Base-by-base conservation (phyloP, 2,797 vertebrate species). In the Danio tinwini region DNA sequence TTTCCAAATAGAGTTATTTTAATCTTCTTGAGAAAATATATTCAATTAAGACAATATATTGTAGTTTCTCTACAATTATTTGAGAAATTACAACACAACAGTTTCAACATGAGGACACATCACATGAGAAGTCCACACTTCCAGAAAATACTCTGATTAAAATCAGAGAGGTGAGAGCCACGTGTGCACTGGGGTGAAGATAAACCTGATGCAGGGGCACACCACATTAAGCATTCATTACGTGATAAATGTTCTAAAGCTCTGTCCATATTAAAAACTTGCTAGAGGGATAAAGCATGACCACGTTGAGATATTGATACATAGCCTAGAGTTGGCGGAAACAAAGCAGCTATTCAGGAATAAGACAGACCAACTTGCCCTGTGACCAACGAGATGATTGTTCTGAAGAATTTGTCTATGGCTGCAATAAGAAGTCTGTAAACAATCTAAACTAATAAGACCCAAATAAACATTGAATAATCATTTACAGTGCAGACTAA, bases 271-370 rank as follows among this genome's bases (percentile, higher is more conserved):
- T 11, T n/a, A 70, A 61, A 52, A 3, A 21, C 53, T 62, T 21
- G n/a, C 56, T 70, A 47, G 65, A 78, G 53, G 55, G 55, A 70
- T 61, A 61, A 52, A 40, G 44, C 56, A 70, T 61, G 65, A 61
- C 64, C 53, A 68, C 49, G 12, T 49, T 16, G 44, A 56, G 52
- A 76, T 56, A 68, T 19, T 19, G 6, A 17, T 13, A 4, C 58
- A n/a, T 69, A 45, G 71, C 44, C 17, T 17, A 59, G 45, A 61
- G 55, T 50, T 42, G 13, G 21, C 39, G n/a, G 7, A 70, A 61
- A 78, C 76, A 78, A 71, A 29, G 67, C 29, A 62, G 62, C 67
- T 78, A 62, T 71, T 78, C 67, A 70, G 9, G 16, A 69, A 44
- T 6, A n/a, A 68, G 76, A 42, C 7, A 47, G 5, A 59, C 16